Conservation (phyloP, 2,797 vertebrate genomes). For the Lepidocolaptes lacrymiger region DNA sequence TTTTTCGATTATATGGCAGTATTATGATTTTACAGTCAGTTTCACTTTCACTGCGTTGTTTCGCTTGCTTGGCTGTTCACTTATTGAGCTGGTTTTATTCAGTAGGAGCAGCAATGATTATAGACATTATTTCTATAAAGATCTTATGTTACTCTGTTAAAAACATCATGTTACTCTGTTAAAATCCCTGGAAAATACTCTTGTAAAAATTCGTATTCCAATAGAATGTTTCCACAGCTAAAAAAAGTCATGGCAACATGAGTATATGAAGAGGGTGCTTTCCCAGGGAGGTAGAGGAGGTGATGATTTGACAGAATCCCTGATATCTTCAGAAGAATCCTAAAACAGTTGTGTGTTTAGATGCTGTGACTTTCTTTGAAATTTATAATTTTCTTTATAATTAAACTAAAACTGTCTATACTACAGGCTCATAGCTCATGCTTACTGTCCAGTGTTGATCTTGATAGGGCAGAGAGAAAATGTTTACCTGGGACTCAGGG, state of each 20-base stretch:
- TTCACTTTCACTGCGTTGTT: not conserved
- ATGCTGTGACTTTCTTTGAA: not conserved
- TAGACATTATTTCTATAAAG: not conserved
- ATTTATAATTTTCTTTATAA: not conserved
- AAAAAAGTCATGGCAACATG: not conserved
- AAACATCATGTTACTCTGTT: not conserved
- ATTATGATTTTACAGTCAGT: not conserved
- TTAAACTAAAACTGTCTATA: not conserved
- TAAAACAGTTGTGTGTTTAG: not conserved
- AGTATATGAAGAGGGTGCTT: not conserved
- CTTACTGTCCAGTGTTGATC: not conserved
- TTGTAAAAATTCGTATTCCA: not conserved
- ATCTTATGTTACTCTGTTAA: not conserved
- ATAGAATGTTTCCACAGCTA: not conserved
- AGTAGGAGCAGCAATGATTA: not conserved
- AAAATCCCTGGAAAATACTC: not conserved
- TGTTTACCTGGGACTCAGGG: not conserved
- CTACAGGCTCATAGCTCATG: not conserved
- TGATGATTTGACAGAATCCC: not conserved
- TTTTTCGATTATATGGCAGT: not conserved
- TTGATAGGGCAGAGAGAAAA: not conserved
- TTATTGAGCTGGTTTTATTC: not conserved
- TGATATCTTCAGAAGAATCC: not conserved
- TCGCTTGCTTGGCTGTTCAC: not conserved
- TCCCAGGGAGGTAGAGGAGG: not conserved